Evolutionary conservation across 2,797 vertebrate species (phyloP).

Genomic region (Epinephelus malabaricus): DNA sequence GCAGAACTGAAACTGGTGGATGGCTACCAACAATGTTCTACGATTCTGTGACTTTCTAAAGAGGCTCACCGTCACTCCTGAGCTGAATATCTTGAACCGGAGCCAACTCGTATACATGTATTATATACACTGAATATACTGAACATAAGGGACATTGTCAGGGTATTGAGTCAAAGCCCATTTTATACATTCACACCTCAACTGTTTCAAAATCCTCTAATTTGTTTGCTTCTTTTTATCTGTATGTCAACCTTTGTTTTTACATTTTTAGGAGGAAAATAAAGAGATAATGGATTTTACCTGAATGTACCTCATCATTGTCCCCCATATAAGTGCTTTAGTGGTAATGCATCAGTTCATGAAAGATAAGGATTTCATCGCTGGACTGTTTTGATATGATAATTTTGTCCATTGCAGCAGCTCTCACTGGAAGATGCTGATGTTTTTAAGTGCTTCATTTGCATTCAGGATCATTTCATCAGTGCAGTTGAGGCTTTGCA

Average conservation of each 20-base stretch:
- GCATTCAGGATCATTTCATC: conserved; percentile 34
- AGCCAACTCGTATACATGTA: conserved; percentile 26
- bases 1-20: conserved; percentile 52
- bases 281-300: background rate
- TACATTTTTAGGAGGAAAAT: background rate
- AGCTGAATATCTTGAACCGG: conserved; percentile 31
- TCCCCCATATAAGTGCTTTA: conserved; percentile 6
- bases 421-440: conserved; percentile 30
- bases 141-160: conserved; percentile 6
- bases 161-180: background rate
- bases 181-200: conserved; percentile 31
- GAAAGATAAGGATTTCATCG: conserved; percentile 17
- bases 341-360: background rate
- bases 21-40: conserved; percentile 45
- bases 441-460: conserved; percentile 52
- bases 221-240: conserved; percentile 1
- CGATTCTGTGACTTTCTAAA: conserved; percentile 48
- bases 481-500: conserved; percentile 54
- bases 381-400: conserved; percentile 23
- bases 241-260: conserved; percentile 10
- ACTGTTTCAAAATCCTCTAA: conserved; percentile 25
- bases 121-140: conserved; percentile 8
- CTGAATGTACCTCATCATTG: background rate
- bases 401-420: conserved; percentile 42
- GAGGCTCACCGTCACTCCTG: conserved; percentile 39